phyloP scores from a whole-genome alignment of 2,113 vertebrate genomes.

The Martes martes region DNA sequence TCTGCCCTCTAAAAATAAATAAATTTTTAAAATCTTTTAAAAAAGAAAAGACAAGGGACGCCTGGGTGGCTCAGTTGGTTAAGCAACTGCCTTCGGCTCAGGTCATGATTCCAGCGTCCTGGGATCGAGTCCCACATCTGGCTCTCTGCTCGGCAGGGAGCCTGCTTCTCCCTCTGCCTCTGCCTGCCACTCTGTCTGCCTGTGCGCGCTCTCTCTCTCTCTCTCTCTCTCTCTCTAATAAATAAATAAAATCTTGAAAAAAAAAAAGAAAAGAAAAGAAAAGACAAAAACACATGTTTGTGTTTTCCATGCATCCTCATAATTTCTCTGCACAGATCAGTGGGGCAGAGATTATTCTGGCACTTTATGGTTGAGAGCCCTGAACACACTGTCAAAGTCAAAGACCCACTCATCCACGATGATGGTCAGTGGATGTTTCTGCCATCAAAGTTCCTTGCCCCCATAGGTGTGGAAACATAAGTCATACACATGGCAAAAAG shows the following conservation, averaged over 20 bases:
- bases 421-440: neutral
- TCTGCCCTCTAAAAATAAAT: neutral
- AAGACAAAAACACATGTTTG: neutral
- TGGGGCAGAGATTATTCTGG: neutral
- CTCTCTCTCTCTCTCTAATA: neutral
- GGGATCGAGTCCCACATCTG: too few relatives aligned
- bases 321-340: neutral
- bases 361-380: neutral
- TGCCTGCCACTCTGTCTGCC: too few relatives aligned
- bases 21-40: neutral
- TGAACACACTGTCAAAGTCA: neutral
- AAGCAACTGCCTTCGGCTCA: too few relatives aligned
- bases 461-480: neutral
- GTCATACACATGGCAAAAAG: neutral
- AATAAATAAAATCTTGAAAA: neutral
- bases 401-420: neutral
- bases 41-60: neutral
- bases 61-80: too few relatives aligned
- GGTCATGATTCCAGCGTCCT: too few relatives aligned
- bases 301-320: slow-evolving; percentile 3
- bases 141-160: too few relatives aligned
- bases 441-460: neutral
- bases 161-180: too few relatives aligned
- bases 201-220: too few relatives aligned
- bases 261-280: neutral